These are phyloP conservation scores for Halcyon senegalensis DNA, from an alignment of 2,113 vertebrate genomes.

Conservation along the genomic window DNA sequence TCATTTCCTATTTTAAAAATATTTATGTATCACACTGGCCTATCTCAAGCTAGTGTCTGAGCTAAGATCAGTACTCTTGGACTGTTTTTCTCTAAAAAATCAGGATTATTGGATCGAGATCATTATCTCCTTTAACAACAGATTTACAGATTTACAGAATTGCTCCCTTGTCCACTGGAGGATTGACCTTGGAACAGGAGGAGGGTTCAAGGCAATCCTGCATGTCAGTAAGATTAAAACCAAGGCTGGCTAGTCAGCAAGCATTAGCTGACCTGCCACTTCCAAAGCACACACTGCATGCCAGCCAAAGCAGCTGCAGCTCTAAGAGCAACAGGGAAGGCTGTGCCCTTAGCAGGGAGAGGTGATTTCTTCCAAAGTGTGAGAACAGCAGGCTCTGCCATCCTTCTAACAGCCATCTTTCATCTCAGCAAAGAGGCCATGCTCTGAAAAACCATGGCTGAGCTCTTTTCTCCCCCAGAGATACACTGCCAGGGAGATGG, in stretches of 20 bases:
- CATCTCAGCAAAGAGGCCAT: not conserved
- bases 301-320: not conserved
- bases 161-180: not conserved
- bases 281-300: not conserved
- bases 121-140: slow-evolving; percentile 23
- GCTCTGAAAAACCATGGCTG: not conserved
- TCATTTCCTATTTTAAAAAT: not conserved
- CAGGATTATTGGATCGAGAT: slow-evolving; percentile 24
- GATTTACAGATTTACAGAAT: slow-evolving; percentile 35
- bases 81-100: slow-evolving; percentile 29
- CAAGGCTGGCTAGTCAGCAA: not conserved
- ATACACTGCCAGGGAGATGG: not conserved
- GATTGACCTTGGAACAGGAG: slow-evolving; percentile 40
- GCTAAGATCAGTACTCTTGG: not conserved
- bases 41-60: not conserved
- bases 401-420: not conserved
- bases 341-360: not conserved
- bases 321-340: not conserved
- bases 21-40: not conserved
- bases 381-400: not conserved
- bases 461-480: not conserved
- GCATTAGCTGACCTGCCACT: slow-evolving; percentile 15
- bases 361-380: not conserved
- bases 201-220: slow-evolving; percentile 28
- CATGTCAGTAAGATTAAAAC: slow-evolving; percentile 45